phyloP scores from a whole-genome alignment of 2,113 vertebrate species.

The Semicossyphus pulcher region DNA sequence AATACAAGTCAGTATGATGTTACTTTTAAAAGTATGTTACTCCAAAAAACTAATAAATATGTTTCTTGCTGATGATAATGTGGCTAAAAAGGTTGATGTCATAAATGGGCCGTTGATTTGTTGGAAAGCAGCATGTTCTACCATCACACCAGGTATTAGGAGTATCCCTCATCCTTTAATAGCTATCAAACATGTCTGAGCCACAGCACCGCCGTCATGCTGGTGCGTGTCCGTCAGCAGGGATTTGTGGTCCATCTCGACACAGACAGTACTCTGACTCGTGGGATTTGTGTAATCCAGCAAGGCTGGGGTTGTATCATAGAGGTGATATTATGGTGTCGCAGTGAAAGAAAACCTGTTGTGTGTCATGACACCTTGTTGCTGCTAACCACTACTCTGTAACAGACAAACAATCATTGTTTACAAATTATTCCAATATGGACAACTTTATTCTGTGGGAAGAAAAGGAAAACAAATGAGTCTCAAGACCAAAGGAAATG shows the following conservation, averaged over 20 bases:
- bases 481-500: no score
- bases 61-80: background rate
- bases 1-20: background rate
- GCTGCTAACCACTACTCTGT: no score
- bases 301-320: background rate
- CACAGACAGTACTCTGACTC: background rate
- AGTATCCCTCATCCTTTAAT: background rate
- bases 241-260: conserved; percentile 28
- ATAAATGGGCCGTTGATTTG: background rate
- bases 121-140: background rate
- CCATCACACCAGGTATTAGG: background rate
- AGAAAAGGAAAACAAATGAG: no score
- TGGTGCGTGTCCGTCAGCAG: conserved; percentile 26
- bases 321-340: background rate
- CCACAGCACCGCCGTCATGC: background rate
- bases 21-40: no score
- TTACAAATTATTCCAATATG: no score
- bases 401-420: no score
- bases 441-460: no score
- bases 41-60: no score
- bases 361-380: background rate
- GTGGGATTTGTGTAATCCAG: conserved; percentile 20
- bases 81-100: background rate
- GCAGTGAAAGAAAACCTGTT: background rate
- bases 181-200: background rate